These are phyloP conservation scores for Tortricodes alternella DNA, from an alignment of 2,888 invertebrate genomes.

Conservation along the genomic window DNA sequence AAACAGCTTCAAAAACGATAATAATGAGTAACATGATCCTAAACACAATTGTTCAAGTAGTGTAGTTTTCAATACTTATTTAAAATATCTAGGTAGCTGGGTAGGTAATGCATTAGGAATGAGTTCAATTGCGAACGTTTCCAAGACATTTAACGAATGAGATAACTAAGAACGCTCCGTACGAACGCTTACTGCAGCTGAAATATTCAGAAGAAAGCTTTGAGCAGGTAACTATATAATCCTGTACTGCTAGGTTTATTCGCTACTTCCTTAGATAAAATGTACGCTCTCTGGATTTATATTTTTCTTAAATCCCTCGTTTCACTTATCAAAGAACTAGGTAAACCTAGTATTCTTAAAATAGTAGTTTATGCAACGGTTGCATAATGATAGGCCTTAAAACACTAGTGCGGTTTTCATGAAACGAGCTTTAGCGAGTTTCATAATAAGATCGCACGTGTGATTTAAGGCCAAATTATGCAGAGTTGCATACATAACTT, in stretches of 20 bases:
- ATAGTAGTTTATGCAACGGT: no score
- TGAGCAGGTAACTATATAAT: constrained; percentile 30
- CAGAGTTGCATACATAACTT: no score
- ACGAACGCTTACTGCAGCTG: constrained; percentile 29
- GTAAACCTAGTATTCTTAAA: no score
- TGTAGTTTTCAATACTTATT: neutral
- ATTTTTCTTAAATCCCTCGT: neutral
- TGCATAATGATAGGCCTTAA: no score
- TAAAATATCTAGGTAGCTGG: constrained; percentile 6
- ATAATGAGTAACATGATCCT: no score
- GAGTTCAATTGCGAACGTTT: constrained; percentile 31
- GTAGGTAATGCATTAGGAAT: constrained; percentile 23
- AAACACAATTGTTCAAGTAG: neutral
- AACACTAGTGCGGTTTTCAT: no score
- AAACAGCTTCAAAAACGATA: no score
- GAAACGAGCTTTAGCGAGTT: no score
- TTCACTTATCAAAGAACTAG: neutral
- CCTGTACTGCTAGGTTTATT: constrained; percentile 12
- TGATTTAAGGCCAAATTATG: no score
- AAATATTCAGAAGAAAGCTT: constrained; percentile 32
- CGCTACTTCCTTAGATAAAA: constrained; percentile 23
- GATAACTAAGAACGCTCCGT: constrained; percentile 29
- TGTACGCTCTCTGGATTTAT: constrained; percentile 12
- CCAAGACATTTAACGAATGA: constrained; percentile 31
- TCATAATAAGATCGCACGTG: no score